Base-by-base conservation (phyloP, 1,140 invertebrate genomes). In the Megalopta genalis region DNA sequence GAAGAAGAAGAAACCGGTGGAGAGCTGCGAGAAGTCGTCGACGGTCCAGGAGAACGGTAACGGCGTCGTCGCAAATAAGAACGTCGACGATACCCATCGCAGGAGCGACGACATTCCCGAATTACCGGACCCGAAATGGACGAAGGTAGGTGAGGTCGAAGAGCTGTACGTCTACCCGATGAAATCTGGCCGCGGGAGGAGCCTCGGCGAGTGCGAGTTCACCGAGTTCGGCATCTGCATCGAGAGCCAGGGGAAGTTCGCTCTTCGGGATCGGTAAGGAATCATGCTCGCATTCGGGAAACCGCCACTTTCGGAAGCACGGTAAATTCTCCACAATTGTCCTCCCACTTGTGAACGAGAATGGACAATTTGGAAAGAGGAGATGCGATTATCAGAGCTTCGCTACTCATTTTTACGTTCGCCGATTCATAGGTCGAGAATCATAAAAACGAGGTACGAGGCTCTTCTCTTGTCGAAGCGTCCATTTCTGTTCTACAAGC, bases 121-220 rank as follows among this genome's bases (percentile, higher is more conserved):
- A 49, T 63, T 88, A 25, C 77, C 85, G 0, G 68, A 87, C 16
- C 27, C 73, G 16, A 85, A 88, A 14, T 92, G 91, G 91, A 69
- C 76, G 21, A 90, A 89, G 82, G 86, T 91, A 23, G 92, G 91
- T 23, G 68, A 69, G 21, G 83, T 93, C 0, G 77, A 90, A 62
- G 88, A 92, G 68, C 75, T 93, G 37, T 90, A 84, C 68, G 81
- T 84, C 76, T 92, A 92, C 86, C 91, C 92, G 14, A 57, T 93
- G 37, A 92, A 92, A 85, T 93, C 92, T 62, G 90, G 91, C 14
- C 84, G 86, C 65, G 90, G 88, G 6, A 88, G 80, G 64, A 69
- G 81, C 23, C 18, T 92, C 8, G 49, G 62, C 8, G 52, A 87
- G 18, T 91, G 90, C 73, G 37, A 86, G 52, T 93, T 92, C 67